phyloP scores from a whole-genome alignment of 2,797 vertebrate species.

The Danio choprae region DNA sequence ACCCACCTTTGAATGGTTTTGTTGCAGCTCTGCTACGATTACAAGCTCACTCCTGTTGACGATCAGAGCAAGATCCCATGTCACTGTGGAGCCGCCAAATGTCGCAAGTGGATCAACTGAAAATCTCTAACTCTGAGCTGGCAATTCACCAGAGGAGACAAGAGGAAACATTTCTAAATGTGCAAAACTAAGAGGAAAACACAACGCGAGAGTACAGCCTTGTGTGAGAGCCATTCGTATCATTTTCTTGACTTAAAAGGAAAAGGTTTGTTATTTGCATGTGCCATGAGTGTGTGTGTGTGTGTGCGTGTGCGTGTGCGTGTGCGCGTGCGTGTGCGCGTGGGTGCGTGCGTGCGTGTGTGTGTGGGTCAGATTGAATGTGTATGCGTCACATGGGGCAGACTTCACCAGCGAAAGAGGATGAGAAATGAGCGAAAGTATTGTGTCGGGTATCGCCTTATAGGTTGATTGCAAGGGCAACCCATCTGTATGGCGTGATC shows the following conservation, averaged over 20 bases:
- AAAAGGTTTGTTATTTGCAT: slow-evolving; percentile 56
- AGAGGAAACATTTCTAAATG: slow-evolving; percentile 56
- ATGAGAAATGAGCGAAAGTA: slow-evolving; percentile 90
- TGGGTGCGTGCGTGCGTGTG: too few species aligned
- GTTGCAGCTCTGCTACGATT: slow-evolving; percentile 95
- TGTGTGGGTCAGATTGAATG: slow-evolving; percentile 39
- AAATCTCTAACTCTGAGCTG: slow-evolving; percentile 67
- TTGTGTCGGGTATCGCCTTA: slow-evolving; percentile 98
- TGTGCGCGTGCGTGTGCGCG: slow-evolving; percentile 57
- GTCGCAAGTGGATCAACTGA: slow-evolving; percentile 99
- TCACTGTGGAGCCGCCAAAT: slow-evolving; percentile 95
- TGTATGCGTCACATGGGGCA: slow-evolving; percentile 77
- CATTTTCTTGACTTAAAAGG: slow-evolving; percentile 57
- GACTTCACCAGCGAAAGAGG: slow-evolving; percentile 97
- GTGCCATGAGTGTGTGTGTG: slow-evolving; percentile 68
- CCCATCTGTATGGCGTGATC: slow-evolving; percentile 83
- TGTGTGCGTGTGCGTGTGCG: slow-evolving; percentile 63
- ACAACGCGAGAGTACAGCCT: slow-evolving; percentile 78
- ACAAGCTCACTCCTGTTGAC: slow-evolving; percentile 93
- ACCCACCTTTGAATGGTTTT: slow-evolving; percentile 14
- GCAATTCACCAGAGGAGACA: slow-evolving; percentile 76
- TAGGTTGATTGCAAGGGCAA: slow-evolving; percentile 88
- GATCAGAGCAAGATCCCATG: slow-evolving; percentile 95
- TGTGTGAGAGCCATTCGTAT: slow-evolving; percentile 75
- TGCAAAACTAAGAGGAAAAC: slow-evolving; percentile 68